These are phyloP conservation scores for Augochlorella aurata DNA, from an alignment of 2,888 invertebrate species.

Conservation along the genomic window DNA sequence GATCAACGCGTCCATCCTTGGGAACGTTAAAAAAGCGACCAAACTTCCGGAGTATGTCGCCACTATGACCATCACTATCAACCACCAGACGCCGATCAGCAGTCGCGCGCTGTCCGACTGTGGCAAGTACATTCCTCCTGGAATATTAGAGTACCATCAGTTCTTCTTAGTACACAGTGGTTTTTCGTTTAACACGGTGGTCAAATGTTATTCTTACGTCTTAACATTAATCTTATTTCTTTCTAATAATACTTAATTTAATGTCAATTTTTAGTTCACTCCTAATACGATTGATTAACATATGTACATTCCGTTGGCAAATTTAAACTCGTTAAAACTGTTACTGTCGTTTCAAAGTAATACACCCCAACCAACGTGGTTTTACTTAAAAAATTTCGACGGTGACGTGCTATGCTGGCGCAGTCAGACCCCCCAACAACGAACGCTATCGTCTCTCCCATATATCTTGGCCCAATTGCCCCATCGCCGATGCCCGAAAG, in stretches of 20 bases:
- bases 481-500: background rate
- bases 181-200: too few relatives aligned
- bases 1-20: slow-evolving; percentile 89
- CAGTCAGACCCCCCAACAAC: background rate
- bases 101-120: slow-evolving; percentile 92
- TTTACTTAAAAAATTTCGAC: background rate
- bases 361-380: background rate
- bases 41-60: slow-evolving; percentile 96
- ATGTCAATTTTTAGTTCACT: too few relatives aligned
- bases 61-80: slow-evolving; percentile 93
- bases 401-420: background rate
- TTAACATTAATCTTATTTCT: too few relatives aligned
- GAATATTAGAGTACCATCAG: background rate
- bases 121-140: slow-evolving; percentile 94
- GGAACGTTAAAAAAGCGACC: slow-evolving; percentile 95
- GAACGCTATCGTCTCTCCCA: background rate
- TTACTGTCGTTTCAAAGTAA: too few relatives aligned
- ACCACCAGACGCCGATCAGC: slow-evolving; percentile 95
- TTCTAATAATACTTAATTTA: too few relatives aligned
- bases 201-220: too few relatives aligned
- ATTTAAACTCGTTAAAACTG: background rate
- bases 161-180: background rate
- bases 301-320: too few relatives aligned
- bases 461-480: background rate
- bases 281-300: too few relatives aligned